Percentiles rank a stretch among this genome's conserved stretches.
phyloP scores from a whole-genome alignment of 2,797 vertebrate species.

The Bovichtus variegatus region DNA sequence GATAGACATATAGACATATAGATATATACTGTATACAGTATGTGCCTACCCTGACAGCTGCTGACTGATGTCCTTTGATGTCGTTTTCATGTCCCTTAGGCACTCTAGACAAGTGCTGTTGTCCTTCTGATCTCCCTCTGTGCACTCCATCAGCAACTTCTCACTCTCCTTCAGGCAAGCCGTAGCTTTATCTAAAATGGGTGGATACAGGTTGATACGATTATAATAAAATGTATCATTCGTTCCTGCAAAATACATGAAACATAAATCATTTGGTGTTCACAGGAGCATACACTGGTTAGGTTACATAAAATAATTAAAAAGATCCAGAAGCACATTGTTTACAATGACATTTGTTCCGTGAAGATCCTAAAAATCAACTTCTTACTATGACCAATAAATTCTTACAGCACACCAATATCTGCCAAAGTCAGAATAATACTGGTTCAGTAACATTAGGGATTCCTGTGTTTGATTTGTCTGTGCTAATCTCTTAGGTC shows the following conservation, averaged over 20 bases:
- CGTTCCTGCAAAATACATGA: not conserved
- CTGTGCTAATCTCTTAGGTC: not conserved
- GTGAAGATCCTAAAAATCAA: not conserved
- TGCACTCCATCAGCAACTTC: conserved; percentile 78
- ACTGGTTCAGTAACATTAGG: not conserved
- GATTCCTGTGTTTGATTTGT: not conserved
- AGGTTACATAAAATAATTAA: not conserved
- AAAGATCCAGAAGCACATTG: not conserved
- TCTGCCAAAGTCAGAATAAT: not conserved
- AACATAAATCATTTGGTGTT: not conserved
- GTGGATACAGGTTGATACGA: not conserved
- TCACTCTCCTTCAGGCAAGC: conserved; percentile 78
- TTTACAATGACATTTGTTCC: not conserved
- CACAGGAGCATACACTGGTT: not conserved
- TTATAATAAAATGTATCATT: not conserved
- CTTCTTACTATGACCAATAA: not conserved
- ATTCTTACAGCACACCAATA: not conserved
- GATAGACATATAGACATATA: too few species aligned
- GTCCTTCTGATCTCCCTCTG: conserved; percentile 59
- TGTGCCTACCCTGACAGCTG: conserved; percentile 86
- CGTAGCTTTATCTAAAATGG: conserved; percentile 79
- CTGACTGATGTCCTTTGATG: conserved; percentile 76
- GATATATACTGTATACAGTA: too few species aligned
- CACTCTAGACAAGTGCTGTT: conserved; percentile 58
- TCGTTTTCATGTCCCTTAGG: conserved; percentile 80